phyloP scores from a whole-genome alignment of 2,888 invertebrate genomes.

The Volucella zonaria region DNA sequence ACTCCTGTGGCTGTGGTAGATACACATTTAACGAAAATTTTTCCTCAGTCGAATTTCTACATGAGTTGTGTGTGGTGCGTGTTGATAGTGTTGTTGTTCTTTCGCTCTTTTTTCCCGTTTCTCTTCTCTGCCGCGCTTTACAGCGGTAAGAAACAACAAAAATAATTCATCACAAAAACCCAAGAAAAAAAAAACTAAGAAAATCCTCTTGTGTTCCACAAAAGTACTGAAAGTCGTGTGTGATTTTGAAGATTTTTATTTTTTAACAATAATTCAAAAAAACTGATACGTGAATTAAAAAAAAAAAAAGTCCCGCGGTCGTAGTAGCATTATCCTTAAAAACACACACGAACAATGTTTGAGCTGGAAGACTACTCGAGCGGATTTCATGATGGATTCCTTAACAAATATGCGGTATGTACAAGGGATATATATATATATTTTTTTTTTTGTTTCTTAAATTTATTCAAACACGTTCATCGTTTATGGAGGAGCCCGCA shows the following conservation, averaged over 20 bases:
- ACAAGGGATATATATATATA: not conserved
- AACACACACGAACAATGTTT: conserved; percentile 84
- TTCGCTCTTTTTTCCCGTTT: conserved; percentile 72
- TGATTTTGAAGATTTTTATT: conserved; percentile 2
- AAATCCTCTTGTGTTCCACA: conserved; percentile 65
- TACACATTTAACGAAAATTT: conserved; percentile 70
- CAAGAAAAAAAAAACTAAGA: conserved; percentile 34
- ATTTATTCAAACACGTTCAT: not conserved
- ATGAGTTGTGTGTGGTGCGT: conserved; percentile 74
- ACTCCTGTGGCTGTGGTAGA: conserved; percentile 70
- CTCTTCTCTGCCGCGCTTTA: conserved; percentile 72
- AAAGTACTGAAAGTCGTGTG: conserved; percentile 51
- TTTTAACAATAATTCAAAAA: not conserved
- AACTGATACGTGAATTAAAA: conserved; percentile 32
- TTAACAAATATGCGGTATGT: conserved; percentile 88
- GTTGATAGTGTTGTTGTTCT: conserved; percentile 70
- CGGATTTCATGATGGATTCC: conserved; percentile 87
- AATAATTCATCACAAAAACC: conserved; percentile 64
- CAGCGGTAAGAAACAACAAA: conserved; percentile 65
- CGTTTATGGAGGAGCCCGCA: not conserved
- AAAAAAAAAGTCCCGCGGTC: conserved; percentile 12
- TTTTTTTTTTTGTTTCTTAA: conserved; percentile 9
- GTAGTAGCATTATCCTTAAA: conserved; percentile 23
- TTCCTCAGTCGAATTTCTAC: conserved; percentile 73
- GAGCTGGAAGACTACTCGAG: conserved; percentile 88